These are phyloP conservation scores for Ascidia mentula DNA, from an alignment of 23 tunicate species.

Conservation along the genomic window DNA sequence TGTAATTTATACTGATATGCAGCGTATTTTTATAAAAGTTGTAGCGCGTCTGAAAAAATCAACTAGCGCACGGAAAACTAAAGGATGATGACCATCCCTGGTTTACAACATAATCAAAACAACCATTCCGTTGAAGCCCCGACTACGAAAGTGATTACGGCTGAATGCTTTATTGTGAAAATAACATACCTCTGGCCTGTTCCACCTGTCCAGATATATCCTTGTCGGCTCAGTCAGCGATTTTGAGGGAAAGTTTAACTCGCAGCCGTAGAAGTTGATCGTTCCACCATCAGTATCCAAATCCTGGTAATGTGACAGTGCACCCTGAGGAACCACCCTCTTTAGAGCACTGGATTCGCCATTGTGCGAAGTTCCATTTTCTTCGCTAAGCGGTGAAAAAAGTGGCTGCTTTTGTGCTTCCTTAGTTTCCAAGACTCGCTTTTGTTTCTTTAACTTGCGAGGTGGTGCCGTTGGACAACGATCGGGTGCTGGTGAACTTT, in stretches of 20 bases:
- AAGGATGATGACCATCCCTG: too few species aligned
- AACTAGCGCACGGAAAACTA: too few species aligned
- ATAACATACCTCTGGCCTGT: background rate
- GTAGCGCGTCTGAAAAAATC: too few species aligned
- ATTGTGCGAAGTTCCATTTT: too few species aligned
- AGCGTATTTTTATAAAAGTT: too few species aligned
- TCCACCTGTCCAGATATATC: background rate
- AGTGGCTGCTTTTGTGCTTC: background rate
- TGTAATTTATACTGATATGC: too few species aligned
- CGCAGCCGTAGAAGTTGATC: background rate
- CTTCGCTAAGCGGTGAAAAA: background rate
- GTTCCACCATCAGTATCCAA: background rate
- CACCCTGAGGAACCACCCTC: background rate
- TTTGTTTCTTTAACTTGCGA: background rate
- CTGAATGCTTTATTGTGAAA: too few species aligned
- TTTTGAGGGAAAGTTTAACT: background rate
- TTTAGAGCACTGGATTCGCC: background rate
- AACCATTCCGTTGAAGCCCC: too few species aligned
- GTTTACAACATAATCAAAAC: too few species aligned
- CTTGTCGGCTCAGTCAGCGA: background rate
- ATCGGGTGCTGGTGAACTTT: background rate
- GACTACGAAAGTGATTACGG: too few species aligned
- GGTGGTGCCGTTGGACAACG: background rate
- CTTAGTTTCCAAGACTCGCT: background rate
- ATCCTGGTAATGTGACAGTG: background rate